These are phyloP conservation scores for Rhopalosiphum padi DNA, from an alignment of 1,140 invertebrate species.

Conservation along the genomic window DNA sequence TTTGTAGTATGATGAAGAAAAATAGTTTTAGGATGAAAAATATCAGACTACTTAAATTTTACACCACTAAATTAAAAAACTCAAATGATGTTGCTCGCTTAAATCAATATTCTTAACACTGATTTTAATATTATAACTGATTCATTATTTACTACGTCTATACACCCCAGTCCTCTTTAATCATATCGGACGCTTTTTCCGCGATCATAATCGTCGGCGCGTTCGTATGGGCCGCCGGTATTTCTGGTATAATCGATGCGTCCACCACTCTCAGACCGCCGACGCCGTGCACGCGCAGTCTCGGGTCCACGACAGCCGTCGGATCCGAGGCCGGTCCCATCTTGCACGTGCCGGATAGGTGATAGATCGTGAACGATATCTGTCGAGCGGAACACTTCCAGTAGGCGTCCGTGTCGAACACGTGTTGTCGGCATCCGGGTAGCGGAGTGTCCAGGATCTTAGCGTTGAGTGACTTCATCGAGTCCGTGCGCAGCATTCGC, in stretches of 20 bases:
- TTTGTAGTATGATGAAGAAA: background rate
- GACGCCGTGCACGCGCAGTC: constrained; percentile 73
- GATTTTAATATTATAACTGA: too few relatives aligned
- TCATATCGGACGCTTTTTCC: constrained; percentile 80
- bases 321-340: constrained; percentile 70
- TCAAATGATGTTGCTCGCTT: background rate
- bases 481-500: constrained; percentile 69
- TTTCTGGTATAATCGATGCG: constrained; percentile 79
- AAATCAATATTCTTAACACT: too few relatives aligned
- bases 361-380: constrained; percentile 66
- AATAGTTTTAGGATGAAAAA: background rate
- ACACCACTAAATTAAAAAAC: too few relatives aligned
- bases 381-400: constrained; percentile 71
- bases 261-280: constrained; percentile 76
- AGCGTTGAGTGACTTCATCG: constrained; percentile 71
- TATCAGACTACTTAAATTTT: background rate
- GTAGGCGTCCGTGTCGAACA: constrained; percentile 70
- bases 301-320: constrained; percentile 69
- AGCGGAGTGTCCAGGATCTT: constrained; percentile 64
- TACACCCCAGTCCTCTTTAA: constrained; percentile 66
- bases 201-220: constrained; percentile 79
- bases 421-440: constrained; percentile 64
- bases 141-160: constrained; percentile 60
- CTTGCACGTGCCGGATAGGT: constrained; percentile 69
- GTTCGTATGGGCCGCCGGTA: constrained; percentile 79